Percentiles rank a stretch among this genome's conserved stretches.
These are phyloP conservation scores for Numenius arquata DNA, from an alignment of 2,113 vertebrate species.

Conservation along the genomic window DNA sequence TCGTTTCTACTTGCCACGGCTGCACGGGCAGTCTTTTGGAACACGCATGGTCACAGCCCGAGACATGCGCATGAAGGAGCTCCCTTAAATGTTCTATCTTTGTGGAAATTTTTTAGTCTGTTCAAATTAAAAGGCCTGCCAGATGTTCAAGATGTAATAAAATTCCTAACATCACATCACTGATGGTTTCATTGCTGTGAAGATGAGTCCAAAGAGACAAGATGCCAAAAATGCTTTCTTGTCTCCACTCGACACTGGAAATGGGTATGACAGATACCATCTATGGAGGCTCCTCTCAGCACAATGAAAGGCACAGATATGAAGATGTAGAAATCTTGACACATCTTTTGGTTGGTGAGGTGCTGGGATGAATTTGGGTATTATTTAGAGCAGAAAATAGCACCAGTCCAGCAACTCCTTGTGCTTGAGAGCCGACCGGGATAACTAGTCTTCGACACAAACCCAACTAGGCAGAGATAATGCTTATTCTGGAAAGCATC, in stretches of 20 bases:
- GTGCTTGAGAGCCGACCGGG: neutral
- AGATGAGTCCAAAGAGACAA: neutral
- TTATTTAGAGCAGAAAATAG: neutral
- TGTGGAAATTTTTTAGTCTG: neutral
- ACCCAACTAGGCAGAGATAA: neutral
- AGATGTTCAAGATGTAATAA: slow-evolving; percentile 26
- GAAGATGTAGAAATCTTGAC: neutral
- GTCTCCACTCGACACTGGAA: neutral
- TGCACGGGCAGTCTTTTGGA: neutral
- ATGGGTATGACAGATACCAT: neutral
- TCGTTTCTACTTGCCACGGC: neutral
- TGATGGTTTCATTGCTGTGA: slow-evolving; percentile 15
- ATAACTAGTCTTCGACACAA: neutral
- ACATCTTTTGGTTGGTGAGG: neutral
- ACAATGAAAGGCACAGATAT: neutral
- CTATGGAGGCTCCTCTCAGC: neutral
- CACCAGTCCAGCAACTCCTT: neutral
- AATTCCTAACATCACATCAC: neutral
- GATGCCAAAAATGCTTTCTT: slow-evolving; percentile 14
- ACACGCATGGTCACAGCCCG: neutral
- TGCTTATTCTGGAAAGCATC: neutral
- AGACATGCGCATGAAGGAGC: neutral
- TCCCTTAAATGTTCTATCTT: neutral
- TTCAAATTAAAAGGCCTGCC: slow-evolving; percentile 4
- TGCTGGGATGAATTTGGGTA: neutral